Evolutionary conservation across 2,888 invertebrate species (phyloP).

Genomic region (Zonitis immaculata): DNA sequence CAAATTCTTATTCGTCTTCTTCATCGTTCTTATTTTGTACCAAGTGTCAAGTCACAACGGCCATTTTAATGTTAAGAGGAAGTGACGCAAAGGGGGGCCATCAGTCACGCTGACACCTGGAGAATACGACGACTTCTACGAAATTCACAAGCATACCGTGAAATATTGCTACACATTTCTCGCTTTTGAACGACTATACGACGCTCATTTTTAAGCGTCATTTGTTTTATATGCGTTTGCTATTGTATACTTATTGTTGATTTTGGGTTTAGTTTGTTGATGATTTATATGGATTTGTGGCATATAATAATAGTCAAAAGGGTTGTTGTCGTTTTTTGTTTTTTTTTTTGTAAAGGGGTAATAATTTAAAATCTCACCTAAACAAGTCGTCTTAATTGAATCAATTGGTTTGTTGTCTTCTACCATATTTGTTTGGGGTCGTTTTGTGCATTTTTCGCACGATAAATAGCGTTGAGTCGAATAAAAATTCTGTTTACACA

Average conservation of each 20-base stretch:
- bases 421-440: background rate
- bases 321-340: too few species aligned
- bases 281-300: conserved; percentile 14
- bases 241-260: conserved; percentile 33
- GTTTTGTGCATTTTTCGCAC: background rate
- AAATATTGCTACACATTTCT: conserved; percentile 38
- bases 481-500: background rate
- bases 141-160: conserved; percentile 42
- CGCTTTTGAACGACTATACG: conserved; percentile 33
- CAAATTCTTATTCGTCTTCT: background rate
- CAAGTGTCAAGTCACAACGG: conserved; percentile 23
- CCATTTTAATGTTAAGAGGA: conserved; percentile 31
- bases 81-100: conserved; percentile 44
- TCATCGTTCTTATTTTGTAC: conserved; percentile 18
- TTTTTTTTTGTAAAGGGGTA: too few species aligned
- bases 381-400: background rate
- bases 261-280: conserved; percentile 24
- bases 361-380: background rate
- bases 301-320: too few species aligned
- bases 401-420: background rate
- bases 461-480: background rate
- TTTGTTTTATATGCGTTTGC: conserved; percentile 37
- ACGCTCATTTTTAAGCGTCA: conserved; percentile 39
- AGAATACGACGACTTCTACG: conserved; percentile 46
- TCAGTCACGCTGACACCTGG: conserved; percentile 48